Conservation (phyloP, 2,888 invertebrate species). For the Phorcus lineatus region DNA sequence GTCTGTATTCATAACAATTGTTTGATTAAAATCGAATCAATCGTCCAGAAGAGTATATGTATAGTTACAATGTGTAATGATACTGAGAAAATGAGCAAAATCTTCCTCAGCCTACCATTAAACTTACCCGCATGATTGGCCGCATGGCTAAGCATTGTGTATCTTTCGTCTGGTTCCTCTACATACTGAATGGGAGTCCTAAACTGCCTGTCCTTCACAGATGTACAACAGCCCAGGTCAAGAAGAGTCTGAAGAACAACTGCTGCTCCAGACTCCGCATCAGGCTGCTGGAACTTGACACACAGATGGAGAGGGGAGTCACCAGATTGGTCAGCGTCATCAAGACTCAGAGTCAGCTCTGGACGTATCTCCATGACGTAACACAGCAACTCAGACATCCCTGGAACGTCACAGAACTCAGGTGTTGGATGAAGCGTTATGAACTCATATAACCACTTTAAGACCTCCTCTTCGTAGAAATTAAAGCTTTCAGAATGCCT, state of each 20-base stretch:
- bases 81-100: background rate
- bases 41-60: too few species aligned
- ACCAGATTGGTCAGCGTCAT: slow-evolving; percentile 37
- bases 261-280: background rate
- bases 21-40: too few species aligned
- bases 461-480: too few species aligned
- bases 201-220: slow-evolving; percentile 33
- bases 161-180: slow-evolving; percentile 32
- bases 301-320: slow-evolving; percentile 42
- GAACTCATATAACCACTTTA: too few species aligned
- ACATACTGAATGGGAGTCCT: slow-evolving; percentile 47
- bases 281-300: slow-evolving; percentile 38
- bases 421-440: background rate
- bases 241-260: slow-evolving; percentile 36
- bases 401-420: slow-evolving; percentile 19
- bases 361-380: slow-evolving; percentile 32
- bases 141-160: slow-evolving; percentile 28
- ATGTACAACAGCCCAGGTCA: slow-evolving; percentile 39
- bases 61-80: background rate
- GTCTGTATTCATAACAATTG: too few species aligned
- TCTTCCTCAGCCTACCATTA: background rate
- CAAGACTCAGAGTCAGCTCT: slow-evolving; percentile 27
- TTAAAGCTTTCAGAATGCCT: too few species aligned
- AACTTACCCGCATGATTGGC: slow-evolving; percentile 34
- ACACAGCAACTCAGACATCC: slow-evolving; percentile 32